phyloP scores from a whole-genome alignment of 2,113 vertebrate species.

The Aegypius monachus region DNA sequence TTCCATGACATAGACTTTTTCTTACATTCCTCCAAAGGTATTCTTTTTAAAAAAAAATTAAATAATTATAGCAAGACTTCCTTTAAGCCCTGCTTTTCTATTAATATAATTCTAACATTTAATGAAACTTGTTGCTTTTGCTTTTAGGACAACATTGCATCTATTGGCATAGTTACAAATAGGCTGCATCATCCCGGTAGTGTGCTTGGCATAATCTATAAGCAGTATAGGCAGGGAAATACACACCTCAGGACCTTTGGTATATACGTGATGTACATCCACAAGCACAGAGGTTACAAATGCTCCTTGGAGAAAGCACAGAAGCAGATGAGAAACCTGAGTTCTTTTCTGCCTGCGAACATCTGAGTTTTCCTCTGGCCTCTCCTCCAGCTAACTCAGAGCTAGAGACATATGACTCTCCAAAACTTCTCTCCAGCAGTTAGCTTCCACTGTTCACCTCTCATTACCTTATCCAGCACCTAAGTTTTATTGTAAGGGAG shows the following conservation, averaged over 20 bases:
- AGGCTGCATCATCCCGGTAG: background rate
- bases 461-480: background rate
- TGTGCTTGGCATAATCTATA: background rate
- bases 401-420: background rate
- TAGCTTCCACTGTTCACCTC: background rate
- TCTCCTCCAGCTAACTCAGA: background rate
- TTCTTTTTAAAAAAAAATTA: background rate
- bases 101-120: background rate
- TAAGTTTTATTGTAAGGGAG: background rate
- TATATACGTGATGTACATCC: background rate
- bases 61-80: background rate
- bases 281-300: background rate
- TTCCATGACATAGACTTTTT: background rate
- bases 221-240: background rate
- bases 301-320: background rate
- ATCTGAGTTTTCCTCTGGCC: background rate
- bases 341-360: background rate
- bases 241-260: background rate
- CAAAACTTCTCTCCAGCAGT: background rate
- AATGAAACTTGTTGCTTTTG: background rate
- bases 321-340: background rate
- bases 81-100: background rate
- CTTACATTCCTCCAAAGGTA: background rate
- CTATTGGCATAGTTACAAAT: background rate
- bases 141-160: background rate